These are phyloP conservation scores for Holotrichia oblita DNA, from an alignment of 1,140 invertebrate genomes.

Conservation along the genomic window DNA sequence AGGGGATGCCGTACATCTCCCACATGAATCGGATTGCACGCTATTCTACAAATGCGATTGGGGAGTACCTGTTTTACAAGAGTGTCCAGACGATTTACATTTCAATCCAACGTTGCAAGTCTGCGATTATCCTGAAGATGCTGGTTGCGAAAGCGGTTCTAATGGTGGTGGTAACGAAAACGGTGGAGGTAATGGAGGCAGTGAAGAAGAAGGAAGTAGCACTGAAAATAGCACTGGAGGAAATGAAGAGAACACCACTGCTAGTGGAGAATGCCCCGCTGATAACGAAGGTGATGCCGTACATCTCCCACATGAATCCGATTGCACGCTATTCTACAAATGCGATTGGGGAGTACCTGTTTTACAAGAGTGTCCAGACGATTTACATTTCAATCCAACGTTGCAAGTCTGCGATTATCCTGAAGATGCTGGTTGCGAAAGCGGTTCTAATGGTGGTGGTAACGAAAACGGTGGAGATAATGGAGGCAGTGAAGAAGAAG, in stretches of 20 bases:
- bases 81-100: slow-evolving; percentile 61
- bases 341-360: slow-evolving; percentile 64
- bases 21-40: slow-evolving; percentile 63
- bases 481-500: no score
- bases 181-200: not conserved
- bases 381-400: slow-evolving; percentile 64
- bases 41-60: slow-evolving; percentile 67
- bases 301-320: slow-evolving; percentile 58
- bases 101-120: slow-evolving; percentile 63
- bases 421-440: slow-evolving; percentile 1
- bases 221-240: not conserved
- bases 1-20: slow-evolving; percentile 41
- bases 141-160: not conserved
- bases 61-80: slow-evolving; percentile 61
- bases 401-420: slow-evolving; percentile 45
- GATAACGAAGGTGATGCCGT: not conserved
- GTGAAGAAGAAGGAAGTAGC: no score
- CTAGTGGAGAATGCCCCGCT: not conserved
- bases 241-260: not conserved
- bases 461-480: not conserved
- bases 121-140: slow-evolving; percentile 45
- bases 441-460: not conserved
- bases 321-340: slow-evolving; percentile 67
- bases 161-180: not conserved
- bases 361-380: slow-evolving; percentile 61